These are phyloP conservation scores for Danaus chrysippus DNA, from an alignment of 2,888 invertebrate genomes.

Conservation along the genomic window DNA sequence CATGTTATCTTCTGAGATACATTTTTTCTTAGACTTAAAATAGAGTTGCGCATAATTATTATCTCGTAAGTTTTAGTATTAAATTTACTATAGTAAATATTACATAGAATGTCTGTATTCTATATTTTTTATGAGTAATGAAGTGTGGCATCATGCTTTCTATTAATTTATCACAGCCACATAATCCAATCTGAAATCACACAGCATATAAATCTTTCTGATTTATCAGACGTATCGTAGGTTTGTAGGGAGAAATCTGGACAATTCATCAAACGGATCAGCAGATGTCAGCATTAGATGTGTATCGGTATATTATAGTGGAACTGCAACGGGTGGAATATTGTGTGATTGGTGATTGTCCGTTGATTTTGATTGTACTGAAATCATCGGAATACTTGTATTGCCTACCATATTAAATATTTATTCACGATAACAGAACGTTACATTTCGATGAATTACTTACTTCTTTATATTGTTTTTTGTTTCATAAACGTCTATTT, in stretches of 20 bases:
- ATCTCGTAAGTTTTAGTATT: too few relatives aligned
- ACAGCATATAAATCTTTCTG: conserved; percentile 36
- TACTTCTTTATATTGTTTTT: too few relatives aligned
- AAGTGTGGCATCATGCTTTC: neutral
- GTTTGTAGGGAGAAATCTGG: conserved; percentile 29
- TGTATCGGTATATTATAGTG: conserved; percentile 22
- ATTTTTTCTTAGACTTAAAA: neutral
- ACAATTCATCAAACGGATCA: conserved; percentile 31
- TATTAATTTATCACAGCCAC: neutral
- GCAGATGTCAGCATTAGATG: conserved; percentile 27
- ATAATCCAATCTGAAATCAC: conserved; percentile 21
- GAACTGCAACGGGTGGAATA: conserved; percentile 19
- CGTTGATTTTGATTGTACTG: conserved; percentile 18
- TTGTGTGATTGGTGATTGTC: conserved; percentile 22
- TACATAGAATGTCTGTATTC: too few relatives aligned
- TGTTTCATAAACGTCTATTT: too few relatives aligned
- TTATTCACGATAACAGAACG: neutral
- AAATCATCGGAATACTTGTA: conserved; percentile 7
- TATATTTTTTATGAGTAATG: too few relatives aligned
- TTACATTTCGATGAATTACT: neutral
- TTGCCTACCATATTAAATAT: conserved; percentile 3
- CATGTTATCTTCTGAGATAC: neutral
- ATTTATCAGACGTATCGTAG: conserved; percentile 32
- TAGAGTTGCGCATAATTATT: neutral
- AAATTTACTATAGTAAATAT: too few relatives aligned